phyloP scores from a whole-genome alignment of 2,888 invertebrate genomes.

The Crocallis elinguaria region DNA sequence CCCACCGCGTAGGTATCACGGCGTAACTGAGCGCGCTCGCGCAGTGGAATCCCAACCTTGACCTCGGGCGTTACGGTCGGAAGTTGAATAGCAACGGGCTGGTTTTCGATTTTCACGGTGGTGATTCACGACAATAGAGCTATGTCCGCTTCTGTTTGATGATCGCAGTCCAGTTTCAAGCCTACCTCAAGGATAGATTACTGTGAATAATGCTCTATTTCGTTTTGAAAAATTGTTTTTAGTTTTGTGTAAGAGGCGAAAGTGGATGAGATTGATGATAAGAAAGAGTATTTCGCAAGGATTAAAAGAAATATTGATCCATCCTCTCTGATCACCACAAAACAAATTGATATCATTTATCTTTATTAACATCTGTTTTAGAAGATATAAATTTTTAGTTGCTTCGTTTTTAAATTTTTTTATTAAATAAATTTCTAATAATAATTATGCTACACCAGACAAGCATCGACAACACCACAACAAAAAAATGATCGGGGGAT shows the following conservation, averaged over 20 bases:
- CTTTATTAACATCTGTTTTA: background rate
- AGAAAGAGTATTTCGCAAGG: slow-evolving; percentile 20
- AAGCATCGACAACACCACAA: no score
- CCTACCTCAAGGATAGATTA: slow-evolving; percentile 75
- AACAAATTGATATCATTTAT: background rate
- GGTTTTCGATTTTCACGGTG: slow-evolving; percentile 84
- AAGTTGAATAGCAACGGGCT: slow-evolving; percentile 49
- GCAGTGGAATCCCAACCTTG: slow-evolving; percentile 71
- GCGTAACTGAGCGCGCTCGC: slow-evolving; percentile 56
- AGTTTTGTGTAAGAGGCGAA: slow-evolving; percentile 22
- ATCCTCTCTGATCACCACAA: background rate
- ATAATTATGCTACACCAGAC: no score
- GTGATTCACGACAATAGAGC: slow-evolving; percentile 78
- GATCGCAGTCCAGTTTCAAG: slow-evolving; percentile 68
- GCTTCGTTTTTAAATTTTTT: no score
- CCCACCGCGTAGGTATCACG: slow-evolving; percentile 54
- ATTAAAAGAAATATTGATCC: background rate
- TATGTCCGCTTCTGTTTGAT: slow-evolving; percentile 71
- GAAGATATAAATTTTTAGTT: no score
- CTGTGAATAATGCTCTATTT: slow-evolving; percentile 28
- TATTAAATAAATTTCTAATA: no score
- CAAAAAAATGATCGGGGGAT: no score
- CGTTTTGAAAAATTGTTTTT: slow-evolving; percentile 23
- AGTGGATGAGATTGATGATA: slow-evolving; percentile 18
- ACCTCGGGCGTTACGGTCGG: slow-evolving; percentile 59